phyloP scores from a whole-genome alignment of 2,113 vertebrate species.

The Thinocorus orbignyianus region DNA sequence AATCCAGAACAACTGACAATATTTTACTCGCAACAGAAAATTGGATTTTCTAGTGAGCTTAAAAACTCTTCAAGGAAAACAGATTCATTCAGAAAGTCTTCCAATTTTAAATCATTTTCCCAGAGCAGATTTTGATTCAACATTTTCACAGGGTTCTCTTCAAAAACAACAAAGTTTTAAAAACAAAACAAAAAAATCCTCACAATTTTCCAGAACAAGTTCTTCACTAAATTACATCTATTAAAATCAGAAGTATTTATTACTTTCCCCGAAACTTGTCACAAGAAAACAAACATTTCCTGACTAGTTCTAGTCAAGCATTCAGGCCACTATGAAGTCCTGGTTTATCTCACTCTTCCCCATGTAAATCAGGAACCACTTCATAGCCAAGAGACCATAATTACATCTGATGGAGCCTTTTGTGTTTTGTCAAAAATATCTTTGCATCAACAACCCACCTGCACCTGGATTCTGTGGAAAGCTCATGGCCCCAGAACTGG shows the following conservation, averaged over 20 bases:
- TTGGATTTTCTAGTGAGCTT: constrained; percentile 39
- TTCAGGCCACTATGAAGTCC: not conserved
- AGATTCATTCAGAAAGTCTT: constrained; percentile 18
- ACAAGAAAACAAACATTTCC: not conserved
- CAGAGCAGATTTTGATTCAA: not conserved
- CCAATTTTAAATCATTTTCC: constrained; percentile 18
- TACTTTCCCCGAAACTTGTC: not conserved
- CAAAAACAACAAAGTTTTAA: not conserved
- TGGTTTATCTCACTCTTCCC: not conserved
- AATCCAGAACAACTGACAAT: constrained; percentile 11
- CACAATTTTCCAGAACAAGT: not conserved
- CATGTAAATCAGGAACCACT: not conserved
- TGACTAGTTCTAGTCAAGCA: not conserved
- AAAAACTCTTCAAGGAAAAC: constrained; percentile 40
- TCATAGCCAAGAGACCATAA: not conserved
- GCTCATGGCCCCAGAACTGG: rapidly evolving
- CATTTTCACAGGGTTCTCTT: not conserved
- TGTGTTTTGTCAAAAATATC: not conserved
- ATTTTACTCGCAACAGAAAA: constrained; percentile 14
- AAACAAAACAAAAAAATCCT: not conserved
- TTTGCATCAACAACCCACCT: not conserved
- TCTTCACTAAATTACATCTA: not conserved
- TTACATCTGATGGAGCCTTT: not conserved
- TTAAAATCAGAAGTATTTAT: not conserved
- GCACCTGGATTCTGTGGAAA: not conserved